A percentile compares a stretch with the other conserved stretches of the same genome.
Evolutionary conservation across 1,140 invertebrate species (phyloP).

Genomic region (Pogonomyrmex californicus): DNA sequence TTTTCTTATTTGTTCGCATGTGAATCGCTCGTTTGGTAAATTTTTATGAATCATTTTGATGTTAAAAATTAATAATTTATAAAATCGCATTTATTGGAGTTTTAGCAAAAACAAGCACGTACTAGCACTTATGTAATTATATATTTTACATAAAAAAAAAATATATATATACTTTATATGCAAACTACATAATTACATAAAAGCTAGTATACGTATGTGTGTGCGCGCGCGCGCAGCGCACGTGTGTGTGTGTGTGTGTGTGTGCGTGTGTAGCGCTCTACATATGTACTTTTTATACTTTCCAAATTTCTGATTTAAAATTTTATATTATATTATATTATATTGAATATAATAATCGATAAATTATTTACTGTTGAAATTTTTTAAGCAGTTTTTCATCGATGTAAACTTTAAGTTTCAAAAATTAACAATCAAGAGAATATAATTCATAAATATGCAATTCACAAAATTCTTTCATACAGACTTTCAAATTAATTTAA

Average conservation of each 20-base stretch:
- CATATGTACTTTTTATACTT: neutral
- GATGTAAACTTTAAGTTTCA: neutral
- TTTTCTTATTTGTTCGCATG: too few relatives aligned
- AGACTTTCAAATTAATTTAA: neutral
- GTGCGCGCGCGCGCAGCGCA: too few relatives aligned
- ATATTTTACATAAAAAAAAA: neutral
- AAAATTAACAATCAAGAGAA: neutral
- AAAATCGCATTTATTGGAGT: neutral
- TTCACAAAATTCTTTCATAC: neutral
- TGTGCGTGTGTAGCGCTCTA: too few relatives aligned
- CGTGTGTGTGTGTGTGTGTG: too few relatives aligned
- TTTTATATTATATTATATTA: neutral
- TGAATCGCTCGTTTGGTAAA: neutral
- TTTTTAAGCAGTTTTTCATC: neutral
- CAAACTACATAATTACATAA: too few relatives aligned
- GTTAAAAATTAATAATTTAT: neutral
- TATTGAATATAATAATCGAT: neutral
- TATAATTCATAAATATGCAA: neutral
- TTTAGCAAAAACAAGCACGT: neutral
- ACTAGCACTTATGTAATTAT: neutral
- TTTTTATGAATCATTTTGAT: neutral
- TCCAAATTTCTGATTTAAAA: neutral
- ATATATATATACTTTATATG: too few relatives aligned
- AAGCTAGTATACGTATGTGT: too few relatives aligned
- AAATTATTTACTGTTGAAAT: neutral